Evolutionary conservation across 1,140 invertebrate species (phyloP).

Genomic region (Battus philenor): DNA sequence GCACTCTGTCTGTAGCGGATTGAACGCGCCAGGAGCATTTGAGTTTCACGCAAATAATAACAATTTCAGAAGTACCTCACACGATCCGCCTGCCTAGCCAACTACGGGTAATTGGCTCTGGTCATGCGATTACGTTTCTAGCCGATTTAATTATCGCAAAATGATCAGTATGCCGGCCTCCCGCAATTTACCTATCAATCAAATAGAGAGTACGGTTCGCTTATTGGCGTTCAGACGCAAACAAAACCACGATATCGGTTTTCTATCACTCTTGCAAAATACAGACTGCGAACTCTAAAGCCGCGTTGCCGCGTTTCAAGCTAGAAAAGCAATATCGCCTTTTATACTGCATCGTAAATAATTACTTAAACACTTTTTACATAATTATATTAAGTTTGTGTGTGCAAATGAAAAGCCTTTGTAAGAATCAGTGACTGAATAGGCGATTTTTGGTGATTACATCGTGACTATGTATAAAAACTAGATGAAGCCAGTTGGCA

Average conservation of each 20-base stretch:
- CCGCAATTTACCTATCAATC: slow-evolving; percentile 76
- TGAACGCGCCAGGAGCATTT: slow-evolving; percentile 40
- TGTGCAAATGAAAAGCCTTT: no score
- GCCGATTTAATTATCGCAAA: slow-evolving; percentile 75
- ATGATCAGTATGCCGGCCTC: slow-evolving; percentile 69
- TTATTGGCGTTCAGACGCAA: slow-evolving; percentile 29
- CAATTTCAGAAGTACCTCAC: slow-evolving; percentile 60
- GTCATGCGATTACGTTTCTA: slow-evolving; percentile 76
- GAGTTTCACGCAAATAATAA: slow-evolving; percentile 63
- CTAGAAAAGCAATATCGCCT: slow-evolving; percentile 33
- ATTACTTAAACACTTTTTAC: slow-evolving; percentile 10
- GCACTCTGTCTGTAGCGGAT: slow-evolving; percentile 17
- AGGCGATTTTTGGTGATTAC: no score
- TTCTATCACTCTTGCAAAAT: slow-evolving; percentile 42
- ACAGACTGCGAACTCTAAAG: slow-evolving; percentile 22
- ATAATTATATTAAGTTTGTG: no score
- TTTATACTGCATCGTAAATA: slow-evolving; percentile 4
- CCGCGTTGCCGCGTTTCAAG: neutral
- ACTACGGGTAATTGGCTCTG: slow-evolving; percentile 66
- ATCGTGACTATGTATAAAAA: no score
- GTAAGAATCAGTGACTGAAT: no score
- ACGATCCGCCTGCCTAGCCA: slow-evolving; percentile 60
- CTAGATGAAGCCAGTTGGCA: no score
- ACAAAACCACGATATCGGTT: slow-evolving; percentile 33
- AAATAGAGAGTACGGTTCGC: slow-evolving; percentile 37